Evolutionary conservation across 1,140 invertebrate species (phyloP).

Genomic region (Drosophila trapezifrons): DNA sequence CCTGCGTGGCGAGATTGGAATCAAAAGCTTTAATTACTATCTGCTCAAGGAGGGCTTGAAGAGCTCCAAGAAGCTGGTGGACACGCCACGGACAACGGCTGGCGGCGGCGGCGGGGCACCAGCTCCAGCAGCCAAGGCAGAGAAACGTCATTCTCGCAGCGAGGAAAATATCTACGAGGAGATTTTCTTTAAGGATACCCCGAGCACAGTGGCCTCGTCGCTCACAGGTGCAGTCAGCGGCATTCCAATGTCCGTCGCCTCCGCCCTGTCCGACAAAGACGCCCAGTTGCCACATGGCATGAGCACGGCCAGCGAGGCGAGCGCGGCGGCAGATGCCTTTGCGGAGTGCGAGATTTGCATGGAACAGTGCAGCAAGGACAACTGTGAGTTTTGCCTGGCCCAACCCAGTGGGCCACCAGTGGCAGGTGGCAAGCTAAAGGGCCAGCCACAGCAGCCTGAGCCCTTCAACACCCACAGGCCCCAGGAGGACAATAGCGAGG

Average conservation of each 20-base stretch:
- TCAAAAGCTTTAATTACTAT: constrained; percentile 84
- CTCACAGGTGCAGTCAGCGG: not conserved
- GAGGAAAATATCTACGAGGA: constrained; percentile 84
- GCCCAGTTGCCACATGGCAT: constrained; percentile 19
- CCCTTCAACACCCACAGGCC: constrained; percentile 6
- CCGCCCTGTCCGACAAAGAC: constrained; percentile 38
- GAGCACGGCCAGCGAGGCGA: not conserved
- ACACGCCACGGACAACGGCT: constrained; percentile 56
- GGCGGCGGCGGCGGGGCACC: not conserved
- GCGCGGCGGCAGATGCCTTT: constrained; percentile 31
- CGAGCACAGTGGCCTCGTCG: constrained; percentile 9
- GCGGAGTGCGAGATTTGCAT: constrained; percentile 79
- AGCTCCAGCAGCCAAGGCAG: not conserved
- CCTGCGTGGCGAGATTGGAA: constrained; percentile 81
- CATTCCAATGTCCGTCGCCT: not conserved
- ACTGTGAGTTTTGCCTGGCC: constrained; percentile 74
- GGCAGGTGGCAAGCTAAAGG: constrained; percentile 5
- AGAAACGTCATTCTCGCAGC: constrained; percentile 69
- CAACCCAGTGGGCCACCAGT: constrained; percentile 10
- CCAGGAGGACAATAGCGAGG: constrained; percentile 15
- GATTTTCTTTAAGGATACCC: constrained; percentile 78
- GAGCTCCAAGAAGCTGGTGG: constrained; percentile 71
- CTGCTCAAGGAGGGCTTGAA: constrained; percentile 82
- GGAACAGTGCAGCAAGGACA: constrained; percentile 77
- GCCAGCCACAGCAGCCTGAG: constrained; percentile 27